A percentile compares a stretch with the other conserved stretches of the same genome.
Conservation (phyloP, 1,140 invertebrate species). For the Coptotermes formosanus region DNA sequence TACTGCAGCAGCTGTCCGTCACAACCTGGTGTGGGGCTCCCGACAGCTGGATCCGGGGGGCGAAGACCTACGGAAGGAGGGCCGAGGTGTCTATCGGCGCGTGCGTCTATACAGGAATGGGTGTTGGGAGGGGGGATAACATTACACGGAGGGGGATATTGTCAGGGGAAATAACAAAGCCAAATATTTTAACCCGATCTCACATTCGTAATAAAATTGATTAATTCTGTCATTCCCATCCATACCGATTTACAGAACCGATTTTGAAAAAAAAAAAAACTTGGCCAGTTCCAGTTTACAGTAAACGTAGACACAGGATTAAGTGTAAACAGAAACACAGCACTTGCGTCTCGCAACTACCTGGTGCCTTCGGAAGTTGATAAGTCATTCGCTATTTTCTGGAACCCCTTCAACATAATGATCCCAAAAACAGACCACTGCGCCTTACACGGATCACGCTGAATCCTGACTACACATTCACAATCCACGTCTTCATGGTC, state of each 20-base stretch:
- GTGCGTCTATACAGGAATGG: neutral
- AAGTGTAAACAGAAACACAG: too few species aligned
- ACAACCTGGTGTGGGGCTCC: neutral
- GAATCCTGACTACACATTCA: too few species aligned
- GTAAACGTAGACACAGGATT: neutral
- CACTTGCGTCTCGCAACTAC: too few species aligned
- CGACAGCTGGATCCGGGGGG: conserved; percentile 13
- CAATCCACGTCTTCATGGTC: too few species aligned
- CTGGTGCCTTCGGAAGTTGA: too few species aligned
- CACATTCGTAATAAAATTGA: neutral
- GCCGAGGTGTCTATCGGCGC: conserved; percentile 14
- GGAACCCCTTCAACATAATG: too few species aligned
- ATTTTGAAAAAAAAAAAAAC: neutral
- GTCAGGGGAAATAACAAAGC: neutral
- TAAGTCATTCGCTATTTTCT: too few species aligned
- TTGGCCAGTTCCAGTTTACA: neutral
- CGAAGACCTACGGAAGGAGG: conserved; percentile 16
- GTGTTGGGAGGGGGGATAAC: neutral
- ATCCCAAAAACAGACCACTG: too few species aligned
- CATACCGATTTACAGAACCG: neutral
- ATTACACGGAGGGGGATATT: neutral
- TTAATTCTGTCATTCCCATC: neutral
- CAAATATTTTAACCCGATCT: neutral
- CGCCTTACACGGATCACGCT: too few species aligned
- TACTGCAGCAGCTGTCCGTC: conserved; percentile 8